Conservation (phyloP, 2,888 invertebrate genomes). For the Cataglyphis livida region DNA sequence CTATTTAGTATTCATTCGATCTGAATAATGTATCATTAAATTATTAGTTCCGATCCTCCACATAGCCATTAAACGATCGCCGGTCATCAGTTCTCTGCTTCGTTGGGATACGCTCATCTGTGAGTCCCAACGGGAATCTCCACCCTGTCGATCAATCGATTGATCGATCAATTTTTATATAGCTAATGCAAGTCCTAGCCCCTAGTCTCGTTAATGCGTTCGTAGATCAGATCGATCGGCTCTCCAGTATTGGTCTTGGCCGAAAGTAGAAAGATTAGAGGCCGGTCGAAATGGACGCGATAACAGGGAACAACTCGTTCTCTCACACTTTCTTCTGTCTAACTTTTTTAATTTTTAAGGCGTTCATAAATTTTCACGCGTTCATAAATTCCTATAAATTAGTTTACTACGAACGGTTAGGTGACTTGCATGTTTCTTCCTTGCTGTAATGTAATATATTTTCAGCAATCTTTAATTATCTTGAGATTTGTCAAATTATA, state of each 20-base stretch:
- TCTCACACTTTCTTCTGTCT: not conserved
- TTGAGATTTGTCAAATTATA: not conserved
- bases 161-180: slow-evolving; percentile 66
- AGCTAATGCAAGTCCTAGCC: slow-evolving; percentile 39
- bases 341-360: slow-evolving; percentile 8
- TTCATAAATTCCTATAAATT: not conserved
- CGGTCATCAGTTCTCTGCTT: slow-evolving; percentile 59
- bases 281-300: not conserved
- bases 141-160: slow-evolving; percentile 30
- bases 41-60: slow-evolving; percentile 75
- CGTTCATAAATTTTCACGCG: not conserved
- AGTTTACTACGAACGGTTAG: slow-evolving; percentile 1
- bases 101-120: slow-evolving; percentile 45
- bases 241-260: slow-evolving; percentile 50
- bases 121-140: slow-evolving; percentile 43
- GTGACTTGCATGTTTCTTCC: not conserved
- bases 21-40: slow-evolving; percentile 81
- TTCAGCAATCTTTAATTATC: not conserved
- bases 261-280: slow-evolving; percentile 35
- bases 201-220: slow-evolving; percentile 57
- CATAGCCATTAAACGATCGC: slow-evolving; percentile 76
- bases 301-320: not conserved
- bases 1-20: slow-evolving; percentile 79
- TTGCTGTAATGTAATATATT: not conserved
- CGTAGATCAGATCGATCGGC: slow-evolving; percentile 60